Evolutionary conservation across 2,797 vertebrate species (phyloP).

Genomic region (Malurus splendens): DNA sequence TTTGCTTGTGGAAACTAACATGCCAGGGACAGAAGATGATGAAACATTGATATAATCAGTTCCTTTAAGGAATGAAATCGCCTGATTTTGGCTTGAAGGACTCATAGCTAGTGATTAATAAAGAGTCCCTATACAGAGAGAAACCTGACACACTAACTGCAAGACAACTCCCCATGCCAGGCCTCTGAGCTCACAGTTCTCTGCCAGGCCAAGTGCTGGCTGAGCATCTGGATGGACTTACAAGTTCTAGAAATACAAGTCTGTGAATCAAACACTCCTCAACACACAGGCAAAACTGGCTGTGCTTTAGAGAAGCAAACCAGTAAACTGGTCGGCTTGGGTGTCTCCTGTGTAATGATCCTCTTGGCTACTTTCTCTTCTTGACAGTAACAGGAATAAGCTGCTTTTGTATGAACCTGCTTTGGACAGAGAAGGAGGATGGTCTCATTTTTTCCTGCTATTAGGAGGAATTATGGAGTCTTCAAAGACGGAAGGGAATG

Average conservation of each 20-base stretch:
- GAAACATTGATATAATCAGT: neutral
- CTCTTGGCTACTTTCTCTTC: neutral
- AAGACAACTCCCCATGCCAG: neutral
- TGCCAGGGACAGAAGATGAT: neutral
- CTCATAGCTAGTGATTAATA: neutral
- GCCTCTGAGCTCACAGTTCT: neutral
- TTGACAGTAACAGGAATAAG: neutral
- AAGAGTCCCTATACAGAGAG: neutral
- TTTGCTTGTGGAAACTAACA: neutral
- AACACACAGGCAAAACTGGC: neutral
- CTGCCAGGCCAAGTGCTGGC: neutral
- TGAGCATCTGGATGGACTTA: neutral
- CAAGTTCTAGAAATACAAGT: neutral
- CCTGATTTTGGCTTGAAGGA: neutral
- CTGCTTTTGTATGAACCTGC: fast-evolving
- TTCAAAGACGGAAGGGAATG: neutral
- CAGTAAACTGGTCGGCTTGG: neutral
- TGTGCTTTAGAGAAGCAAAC: neutral
- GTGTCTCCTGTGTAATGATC: neutral
- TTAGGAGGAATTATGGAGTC: neutral
- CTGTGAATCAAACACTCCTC: neutral
- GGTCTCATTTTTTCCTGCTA: neutral
- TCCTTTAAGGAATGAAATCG: neutral
- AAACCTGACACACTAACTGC: fast-evolving
- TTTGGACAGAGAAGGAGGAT: neutral